Evolutionary conservation across 2,888 invertebrate species (phyloP), one percentile per base, ranked within the genome.

Genomic region (Dicycla oo): DNA sequence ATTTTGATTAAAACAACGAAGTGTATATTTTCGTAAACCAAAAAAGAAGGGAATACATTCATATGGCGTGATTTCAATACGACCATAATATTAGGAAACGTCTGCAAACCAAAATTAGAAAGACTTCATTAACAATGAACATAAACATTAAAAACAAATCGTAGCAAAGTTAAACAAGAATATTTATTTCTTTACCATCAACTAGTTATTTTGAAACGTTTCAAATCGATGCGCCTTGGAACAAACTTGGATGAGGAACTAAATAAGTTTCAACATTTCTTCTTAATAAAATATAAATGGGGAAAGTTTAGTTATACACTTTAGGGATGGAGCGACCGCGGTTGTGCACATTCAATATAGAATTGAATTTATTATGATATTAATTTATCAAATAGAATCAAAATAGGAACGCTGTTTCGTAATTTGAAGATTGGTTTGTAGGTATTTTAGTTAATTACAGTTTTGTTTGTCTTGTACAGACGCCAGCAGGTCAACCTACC

Each of bases 221-320:
- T 91, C 87, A 90, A 92, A 93, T 92, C 92, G 91, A 93, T 91
- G 89, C 90, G 89, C 89, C 91, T 92, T 89, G 90, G 91, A 91
- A 91, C 88, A 89, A 92, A 94, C 90, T 93, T 93, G 89, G 87
- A 89, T 90, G 90, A 90, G 91, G 88, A 91, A 93, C 89, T 90
- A 91, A 90, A 88, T 88, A 90, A 94, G 91, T 92, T 93, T 90
- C 91, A 91, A 89, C 90, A 91, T 91, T 93, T 92, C 88, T 88
- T 90, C 91, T 91, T 92, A 92, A 93, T 94, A 93, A 93, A 93
- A 93, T 93, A 93, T 93, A 92, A 92, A 93, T 93, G 91, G 89
- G 83, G 78, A 91, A 93, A 93, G 90, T 93, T 93, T 91, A 86
- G 88, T 88, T 88, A 84, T 86, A 82, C 85, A 82, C 85, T 83